Evolutionary conservation across 2,113 vertebrate genomes (phyloP).

Genomic region (Tautogolabrus adspersus): DNA sequence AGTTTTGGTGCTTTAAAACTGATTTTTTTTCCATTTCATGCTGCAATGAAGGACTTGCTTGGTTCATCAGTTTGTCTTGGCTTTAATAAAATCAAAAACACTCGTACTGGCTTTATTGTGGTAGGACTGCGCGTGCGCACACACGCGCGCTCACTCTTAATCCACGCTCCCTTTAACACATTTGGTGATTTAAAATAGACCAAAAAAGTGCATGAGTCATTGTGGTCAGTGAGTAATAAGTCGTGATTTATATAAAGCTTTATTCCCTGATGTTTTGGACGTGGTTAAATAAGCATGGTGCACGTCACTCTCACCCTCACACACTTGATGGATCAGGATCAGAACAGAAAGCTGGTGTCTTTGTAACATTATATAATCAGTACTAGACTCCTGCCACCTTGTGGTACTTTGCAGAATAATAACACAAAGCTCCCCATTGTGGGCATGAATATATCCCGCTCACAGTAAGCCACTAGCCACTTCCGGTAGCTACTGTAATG

Average conservation of each 20-base stretch:
- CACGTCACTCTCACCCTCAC: neutral
- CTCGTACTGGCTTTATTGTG: conserved; percentile 38
- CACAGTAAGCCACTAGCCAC: neutral
- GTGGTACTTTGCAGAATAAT: conserved; percentile 17
- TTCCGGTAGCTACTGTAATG: conserved; percentile 2
- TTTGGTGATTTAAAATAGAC: neutral
- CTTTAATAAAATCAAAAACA: neutral
- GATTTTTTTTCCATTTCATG: too few relatives aligned
- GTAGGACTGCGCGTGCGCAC: neutral
- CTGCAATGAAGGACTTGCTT: neutral
- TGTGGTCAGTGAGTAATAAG: neutral
- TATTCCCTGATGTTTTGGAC: conserved; percentile 17
- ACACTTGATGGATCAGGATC: neutral
- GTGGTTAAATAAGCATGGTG: neutral
- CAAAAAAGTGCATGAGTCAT: neutral
- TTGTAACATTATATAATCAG: neutral
- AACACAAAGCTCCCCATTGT: neutral
- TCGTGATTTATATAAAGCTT: conserved; percentile 18
- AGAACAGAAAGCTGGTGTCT: conserved; percentile 2
- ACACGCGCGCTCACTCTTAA: neutral
- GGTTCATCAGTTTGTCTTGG: neutral
- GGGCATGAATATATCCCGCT: neutral
- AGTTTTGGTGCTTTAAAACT: neutral
- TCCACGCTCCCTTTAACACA: conserved; percentile 3
- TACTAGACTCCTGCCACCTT: conserved; percentile 38